A percentile compares a stretch with the other conserved stretches of the same genome.
phyloP scores from a whole-genome alignment of 2,797 vertebrate genomes.

The Anguilla megastoma region DNA sequence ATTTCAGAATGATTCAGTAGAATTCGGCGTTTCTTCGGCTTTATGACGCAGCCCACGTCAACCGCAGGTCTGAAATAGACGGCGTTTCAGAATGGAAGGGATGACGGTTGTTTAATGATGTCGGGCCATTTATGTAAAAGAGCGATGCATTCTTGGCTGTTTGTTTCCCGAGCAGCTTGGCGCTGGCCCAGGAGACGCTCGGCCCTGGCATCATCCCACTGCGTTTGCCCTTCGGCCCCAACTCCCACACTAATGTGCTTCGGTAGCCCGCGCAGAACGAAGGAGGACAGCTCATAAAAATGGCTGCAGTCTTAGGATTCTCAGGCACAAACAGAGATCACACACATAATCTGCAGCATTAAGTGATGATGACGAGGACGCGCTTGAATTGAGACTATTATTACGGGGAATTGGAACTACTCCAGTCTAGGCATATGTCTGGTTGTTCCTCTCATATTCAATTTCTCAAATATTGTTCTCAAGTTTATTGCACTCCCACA shows the following conservation, averaged over 20 bases:
- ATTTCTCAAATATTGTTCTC: not conserved
- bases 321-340: conserved; percentile 25
- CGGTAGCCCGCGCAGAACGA: conserved; percentile 22
- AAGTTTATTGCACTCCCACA: not conserved
- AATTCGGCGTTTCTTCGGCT: not conserved
- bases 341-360: not conserved
- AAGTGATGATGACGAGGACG: not conserved
- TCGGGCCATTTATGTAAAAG: not conserved
- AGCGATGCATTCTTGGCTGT: not conserved
- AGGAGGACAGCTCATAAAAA: conserved; percentile 41
- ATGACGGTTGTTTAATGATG: conserved; percentile 12
- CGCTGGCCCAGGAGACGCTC: conserved; percentile 18
- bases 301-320: conserved; percentile 39
- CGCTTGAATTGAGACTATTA: not conserved
- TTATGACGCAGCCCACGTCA: not conserved
- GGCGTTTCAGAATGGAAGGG: not conserved
- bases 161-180: not conserved
- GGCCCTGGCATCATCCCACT: conserved; percentile 34
- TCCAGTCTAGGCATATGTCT: not conserved
- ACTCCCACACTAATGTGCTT: conserved; percentile 51
- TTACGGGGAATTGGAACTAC: not conserved
- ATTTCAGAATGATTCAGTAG: too few species aligned
- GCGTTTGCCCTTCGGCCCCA: conserved; percentile 44
- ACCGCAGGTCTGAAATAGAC: not conserved
- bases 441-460: not conserved